phyloP scores from a whole-genome alignment of 2,797 vertebrate genomes.

The Clarias platycephalus region DNA sequence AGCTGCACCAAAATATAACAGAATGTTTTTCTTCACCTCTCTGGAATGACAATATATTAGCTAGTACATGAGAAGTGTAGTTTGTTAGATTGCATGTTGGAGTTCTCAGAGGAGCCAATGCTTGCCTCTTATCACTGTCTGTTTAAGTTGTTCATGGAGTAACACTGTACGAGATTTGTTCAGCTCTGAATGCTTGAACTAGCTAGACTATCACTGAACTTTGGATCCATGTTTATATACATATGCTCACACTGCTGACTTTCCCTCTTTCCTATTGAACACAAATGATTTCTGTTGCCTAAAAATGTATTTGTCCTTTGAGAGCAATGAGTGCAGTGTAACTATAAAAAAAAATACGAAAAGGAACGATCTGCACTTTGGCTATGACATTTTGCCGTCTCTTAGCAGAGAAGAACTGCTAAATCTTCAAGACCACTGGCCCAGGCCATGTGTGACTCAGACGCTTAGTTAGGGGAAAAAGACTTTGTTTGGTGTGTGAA shows the following conservation, averaged over 20 bases:
- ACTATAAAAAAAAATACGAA: slow-evolving; percentile 60
- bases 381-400: slow-evolving; percentile 44
- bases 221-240: not conserved
- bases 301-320: slow-evolving; percentile 44
- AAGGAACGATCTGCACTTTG: slow-evolving; percentile 62
- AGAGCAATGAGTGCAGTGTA: slow-evolving; percentile 54
- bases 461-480: slow-evolving; percentile 43
- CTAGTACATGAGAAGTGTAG: slow-evolving; percentile 6
- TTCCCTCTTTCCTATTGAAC: not conserved
- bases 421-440: slow-evolving; percentile 50
- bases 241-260: not conserved
- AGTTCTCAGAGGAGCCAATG: slow-evolving; percentile 1
- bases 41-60: slow-evolving; percentile 29
- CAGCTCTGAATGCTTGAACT: not conserved
- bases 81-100: slow-evolving; percentile 16
- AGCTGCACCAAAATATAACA: slow-evolving; percentile 24
- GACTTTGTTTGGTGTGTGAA: slow-evolving; percentile 40
- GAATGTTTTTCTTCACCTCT: slow-evolving; percentile 34
- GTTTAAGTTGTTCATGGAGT: slow-evolving; percentile 36
- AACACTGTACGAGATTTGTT: not conserved
- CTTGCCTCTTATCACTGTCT: slow-evolving; percentile 15
- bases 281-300: slow-evolving; percentile 24
- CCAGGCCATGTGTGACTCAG: slow-evolving; percentile 56
- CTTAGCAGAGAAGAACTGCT: slow-evolving; percentile 39
- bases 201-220: slow-evolving; percentile 5